Percentiles rank a stretch among this genome's conserved stretches.
phyloP scores from a whole-genome alignment of 2,888 invertebrate species.

The Apoda limacodes region DNA sequence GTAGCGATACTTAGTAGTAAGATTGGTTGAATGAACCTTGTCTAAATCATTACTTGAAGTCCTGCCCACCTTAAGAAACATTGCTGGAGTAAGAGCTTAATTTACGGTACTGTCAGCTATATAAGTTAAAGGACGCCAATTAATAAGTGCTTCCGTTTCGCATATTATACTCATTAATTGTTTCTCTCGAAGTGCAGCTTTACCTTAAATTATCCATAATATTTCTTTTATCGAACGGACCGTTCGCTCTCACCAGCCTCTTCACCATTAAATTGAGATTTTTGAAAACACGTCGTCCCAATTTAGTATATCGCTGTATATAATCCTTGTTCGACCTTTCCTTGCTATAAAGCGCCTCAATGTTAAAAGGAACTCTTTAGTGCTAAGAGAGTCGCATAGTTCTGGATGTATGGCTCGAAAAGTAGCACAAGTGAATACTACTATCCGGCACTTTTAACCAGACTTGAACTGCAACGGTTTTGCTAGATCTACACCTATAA shows the following conservation, averaged over 20 bases:
- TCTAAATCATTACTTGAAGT: too few species aligned
- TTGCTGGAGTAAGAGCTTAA: too few species aligned
- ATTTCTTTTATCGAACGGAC: not conserved
- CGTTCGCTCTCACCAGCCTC: slow-evolving; percentile 3
- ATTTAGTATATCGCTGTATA: slow-evolving; percentile 2
- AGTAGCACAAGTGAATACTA: slow-evolving; percentile 10
- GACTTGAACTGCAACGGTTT: slow-evolving; percentile 2
- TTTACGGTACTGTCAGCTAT: too few species aligned
- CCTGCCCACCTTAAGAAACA: too few species aligned
- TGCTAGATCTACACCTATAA: slow-evolving; percentile 10
- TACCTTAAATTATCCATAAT: not conserved
- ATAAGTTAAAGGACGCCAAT: not conserved
- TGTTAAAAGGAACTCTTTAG: too few species aligned
- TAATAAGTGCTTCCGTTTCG: not conserved
- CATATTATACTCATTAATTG: not conserved
- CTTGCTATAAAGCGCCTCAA: too few species aligned
- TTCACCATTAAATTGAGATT: slow-evolving; percentile 1
- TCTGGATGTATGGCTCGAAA: too few species aligned
- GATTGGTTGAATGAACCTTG: too few species aligned
- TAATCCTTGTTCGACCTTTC: too few species aligned
- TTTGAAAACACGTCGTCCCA: slow-evolving; percentile 1
- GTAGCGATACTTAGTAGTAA: too few species aligned
- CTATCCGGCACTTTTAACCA: slow-evolving; percentile 7
- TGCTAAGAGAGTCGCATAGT: too few species aligned
- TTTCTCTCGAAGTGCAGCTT: not conserved